Evolutionary conservation across 1,140 invertebrate genomes (phyloP), one percentile per base, ranked within the genome.

Genomic region (Drosophila tristis): DNA sequence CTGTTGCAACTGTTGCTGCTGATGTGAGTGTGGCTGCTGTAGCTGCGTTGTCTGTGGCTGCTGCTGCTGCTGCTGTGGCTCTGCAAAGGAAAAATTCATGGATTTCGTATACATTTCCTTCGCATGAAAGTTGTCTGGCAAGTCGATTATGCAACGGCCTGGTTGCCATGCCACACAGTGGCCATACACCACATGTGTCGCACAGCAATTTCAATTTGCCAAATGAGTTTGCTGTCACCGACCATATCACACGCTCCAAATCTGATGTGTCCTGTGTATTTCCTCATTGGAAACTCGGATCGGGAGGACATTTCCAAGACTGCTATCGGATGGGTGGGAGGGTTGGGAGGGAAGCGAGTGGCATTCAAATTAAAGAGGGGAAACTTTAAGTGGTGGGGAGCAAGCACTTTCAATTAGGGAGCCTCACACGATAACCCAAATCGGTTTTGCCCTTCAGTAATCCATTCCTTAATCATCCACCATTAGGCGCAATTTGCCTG

Each of bases 11-110:
- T 75, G 80, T 20, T 80, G 80, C 59, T 65, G 75, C 50, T 80
- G 77, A 48, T 50, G 45, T 44, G 67, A 48, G 53, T 59, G 57
- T 25, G 65, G 44, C 39, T 26, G 43, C 45, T 67, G 73, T 43
- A 65, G 75, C 50, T 85, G 77, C 49, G 35, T 39, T 13, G 35
- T 39, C 35, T 50, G 45, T 50, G 70, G 55, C 57, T 60, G 57
- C 29, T 74, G 44, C 39, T 25, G 43, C 44, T 67, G 44, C 48
- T 76, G 74, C 45, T 67, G 76, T 85, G 86, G 80, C 68, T 86
- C 81, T 85, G 81, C 59, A 84, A 84, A 66, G 72, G 73, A 45
- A 84, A 84, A 80, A 68, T 61, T 48, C 71, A 84, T 72, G 80
- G 64, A 66, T 60, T 76, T 61, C 65, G 54, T 55, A 73, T 68